Base-by-base conservation (phyloP, 2,888 invertebrate genomes). In the Drosophila limbata region DNA sequence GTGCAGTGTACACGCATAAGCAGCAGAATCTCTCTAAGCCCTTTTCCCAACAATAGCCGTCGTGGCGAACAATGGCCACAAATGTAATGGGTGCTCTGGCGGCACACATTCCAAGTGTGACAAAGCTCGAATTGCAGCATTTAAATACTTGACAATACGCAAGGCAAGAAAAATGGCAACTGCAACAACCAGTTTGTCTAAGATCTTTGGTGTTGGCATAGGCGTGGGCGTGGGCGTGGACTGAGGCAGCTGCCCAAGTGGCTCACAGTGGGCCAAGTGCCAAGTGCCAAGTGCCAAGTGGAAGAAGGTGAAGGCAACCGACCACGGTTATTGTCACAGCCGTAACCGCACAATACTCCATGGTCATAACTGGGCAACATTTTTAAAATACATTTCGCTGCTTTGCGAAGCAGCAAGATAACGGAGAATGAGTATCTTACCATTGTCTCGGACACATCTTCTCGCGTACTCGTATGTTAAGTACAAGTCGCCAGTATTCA, bases 61-160 rank as follows among this genome's bases (percentile, higher is more conserved):
- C 67, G 71, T 69, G 59, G 65, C 81, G 78, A 78, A 79, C 79
- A 79, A 79, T 79, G 77, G 71, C 64, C 48, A 70, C 81, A 68
- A 77, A 81, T 79, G 65, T 73, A 77, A 80, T 79, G 77, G 77
- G 31, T 63, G 77, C 81, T 69, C 63, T 61, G 61, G 70, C 78
- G 69, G 62, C 81, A 75, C 80, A 81, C 64, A 77, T 81, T 70
- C 69, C 81, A 61, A 69, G 78, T 73, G 78, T 39, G 9, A 80
- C 59, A 80, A 64, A 64, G 67, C 81, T 73, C 71, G 81, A 86
- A 87, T 84, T 86, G 85, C 84, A 74, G 85, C 83, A 85, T 79
- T 82, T 86, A 87, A 87, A 81, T 76, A 81, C 83, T 83, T 83
- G 73, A 78, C 69, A 84, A 84, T 81, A 79, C 77, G 77, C 73